phyloP scores from a whole-genome alignment of 2,797 vertebrate genomes.

The Clarias fuscus region DNA sequence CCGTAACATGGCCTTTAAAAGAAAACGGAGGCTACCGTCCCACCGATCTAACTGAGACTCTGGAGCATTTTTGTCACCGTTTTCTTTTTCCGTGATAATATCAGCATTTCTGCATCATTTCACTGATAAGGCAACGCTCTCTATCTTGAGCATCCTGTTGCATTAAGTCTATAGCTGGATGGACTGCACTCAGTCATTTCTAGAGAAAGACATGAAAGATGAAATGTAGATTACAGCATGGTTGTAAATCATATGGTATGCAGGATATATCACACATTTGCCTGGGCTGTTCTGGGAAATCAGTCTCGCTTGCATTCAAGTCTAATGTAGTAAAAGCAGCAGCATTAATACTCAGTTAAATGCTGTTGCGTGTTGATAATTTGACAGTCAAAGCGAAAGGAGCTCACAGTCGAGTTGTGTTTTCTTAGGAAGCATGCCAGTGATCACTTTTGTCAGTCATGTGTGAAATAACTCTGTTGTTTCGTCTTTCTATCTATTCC shows the following conservation, averaged over 20 bases:
- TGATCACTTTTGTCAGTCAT: conserved; percentile 34
- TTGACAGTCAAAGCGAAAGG: conserved; percentile 41
- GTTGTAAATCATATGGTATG: neutral
- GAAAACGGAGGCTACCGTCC: conserved; percentile 67
- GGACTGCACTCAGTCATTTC: neutral
- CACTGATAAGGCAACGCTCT: neutral
- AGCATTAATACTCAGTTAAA: conserved; percentile 27
- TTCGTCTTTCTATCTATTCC: conserved; percentile 15
- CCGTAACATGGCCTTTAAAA: conserved; percentile 67
- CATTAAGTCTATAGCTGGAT: neutral
- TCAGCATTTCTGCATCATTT: neutral
- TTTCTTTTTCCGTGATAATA: neutral
- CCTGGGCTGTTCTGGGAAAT: conserved; percentile 16
- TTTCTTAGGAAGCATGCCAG: conserved; percentile 44
- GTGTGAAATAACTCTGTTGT: conserved; percentile 36
- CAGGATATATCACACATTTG: neutral
- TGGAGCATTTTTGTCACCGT: conserved; percentile 14
- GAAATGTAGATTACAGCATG: neutral
- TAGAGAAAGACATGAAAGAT: neutral
- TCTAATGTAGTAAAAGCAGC: conserved; percentile 21
- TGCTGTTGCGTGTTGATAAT: conserved; percentile 33
- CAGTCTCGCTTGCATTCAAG: neutral
- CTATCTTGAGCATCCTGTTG: neutral
- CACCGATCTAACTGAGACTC: conserved; percentile 67
- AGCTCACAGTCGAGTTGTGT: conserved; percentile 30